Evolutionary conservation across 2,888 invertebrate genomes (phyloP).

Genomic region (Danaus chrysippus): DNA sequence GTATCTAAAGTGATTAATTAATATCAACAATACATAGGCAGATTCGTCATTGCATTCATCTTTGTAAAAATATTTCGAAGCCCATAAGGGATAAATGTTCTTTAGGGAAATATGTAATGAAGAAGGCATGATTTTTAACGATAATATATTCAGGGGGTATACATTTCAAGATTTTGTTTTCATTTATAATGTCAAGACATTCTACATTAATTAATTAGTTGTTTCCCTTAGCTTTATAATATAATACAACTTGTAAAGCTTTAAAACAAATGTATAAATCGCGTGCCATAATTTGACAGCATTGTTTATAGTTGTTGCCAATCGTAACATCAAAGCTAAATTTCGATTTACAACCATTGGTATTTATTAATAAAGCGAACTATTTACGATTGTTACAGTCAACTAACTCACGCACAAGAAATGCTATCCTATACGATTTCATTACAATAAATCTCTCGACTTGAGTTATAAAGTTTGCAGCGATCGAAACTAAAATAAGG

Average conservation of each 20-base stretch:
- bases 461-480: slow-evolving; percentile 64
- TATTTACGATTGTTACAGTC: slow-evolving; percentile 58
- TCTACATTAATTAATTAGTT: too few species aligned
- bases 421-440: slow-evolving; percentile 64
- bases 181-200: too few species aligned
- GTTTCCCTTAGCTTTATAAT: not conserved
- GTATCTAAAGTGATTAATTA: slow-evolving; percentile 65
- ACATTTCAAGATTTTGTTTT: too few species aligned
- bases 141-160: too few species aligned
- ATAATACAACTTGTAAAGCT: not conserved
- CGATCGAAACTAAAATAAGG: slow-evolving; percentile 60
- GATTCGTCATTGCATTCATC: slow-evolving; percentile 14
- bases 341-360: slow-evolving; percentile 43
- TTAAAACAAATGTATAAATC: slow-evolving; percentile 20
- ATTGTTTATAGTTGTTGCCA: slow-evolving; percentile 26
- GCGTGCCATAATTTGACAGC: slow-evolving; percentile 33
- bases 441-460: slow-evolving; percentile 65
- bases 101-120: not conserved
- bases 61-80: not conserved
- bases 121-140: too few species aligned
- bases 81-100: not conserved
- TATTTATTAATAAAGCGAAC: slow-evolving; percentile 55
- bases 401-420: slow-evolving; percentile 59
- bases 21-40: slow-evolving; percentile 32
- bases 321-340: slow-evolving; percentile 38